phyloP scores from a whole-genome alignment of 2,888 invertebrate species.

The Mesorhabditis sp. region DNA sequence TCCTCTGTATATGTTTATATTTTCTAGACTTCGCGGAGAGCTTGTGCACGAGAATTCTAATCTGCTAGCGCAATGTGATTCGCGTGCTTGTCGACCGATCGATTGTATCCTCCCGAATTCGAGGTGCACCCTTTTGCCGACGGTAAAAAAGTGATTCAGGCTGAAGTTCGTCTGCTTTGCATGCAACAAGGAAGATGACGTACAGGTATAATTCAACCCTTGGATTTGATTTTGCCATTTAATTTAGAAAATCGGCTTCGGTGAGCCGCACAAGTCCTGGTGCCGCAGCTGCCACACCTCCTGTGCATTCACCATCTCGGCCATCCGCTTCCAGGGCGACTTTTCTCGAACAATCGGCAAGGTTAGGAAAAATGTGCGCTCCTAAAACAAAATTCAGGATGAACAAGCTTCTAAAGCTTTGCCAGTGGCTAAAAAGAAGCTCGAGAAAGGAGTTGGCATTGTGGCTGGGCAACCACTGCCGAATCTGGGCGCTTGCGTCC shows the following conservation, averaged over 20 bases:
- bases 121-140: neutral
- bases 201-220: constrained; percentile 16
- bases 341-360: constrained; percentile 9
- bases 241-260: constrained; percentile 58
- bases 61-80: constrained; percentile 13
- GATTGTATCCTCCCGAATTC: constrained; percentile 59
- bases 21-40: neutral
- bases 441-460: constrained; percentile 59
- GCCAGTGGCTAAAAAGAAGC: constrained; percentile 17
- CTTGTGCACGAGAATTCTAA: constrained; percentile 17
- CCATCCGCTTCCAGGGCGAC: constrained; percentile 33
- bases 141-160: constrained; percentile 8
- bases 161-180: constrained; percentile 58
- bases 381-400: neutral
- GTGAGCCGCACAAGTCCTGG: constrained; percentile 57
- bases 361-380: neutral
- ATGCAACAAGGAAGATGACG: constrained; percentile 56
- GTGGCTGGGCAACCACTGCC: constrained; percentile 61
- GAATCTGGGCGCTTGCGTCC: constrained; percentile 60
- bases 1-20: neutral
- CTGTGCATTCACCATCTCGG: constrained; percentile 57
- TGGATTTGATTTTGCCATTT: neutral
- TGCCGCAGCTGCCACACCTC: constrained; percentile 60
- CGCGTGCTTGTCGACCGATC: constrained; percentile 39
- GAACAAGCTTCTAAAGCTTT: neutral